Percentiles rank a stretch among this genome's conserved stretches.
Conservation (phyloP, 2,113 vertebrate genomes). For the human (Homo sapiens) region GRCh38 chr13:104511501-104512000, state of each 20-base stretch:
- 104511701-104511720: no score
- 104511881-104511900: not conserved
- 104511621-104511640: no score
- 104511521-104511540: not conserved
- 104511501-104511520: not conserved
- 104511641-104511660: no score
- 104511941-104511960: not conserved
- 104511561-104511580: not conserved
- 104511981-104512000: not conserved
- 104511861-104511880: not conserved
- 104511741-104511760: no score
- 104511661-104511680: no score
- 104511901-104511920: not conserved
- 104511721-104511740: no score
- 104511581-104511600: not conserved
- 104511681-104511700: no score
- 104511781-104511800: not conserved
- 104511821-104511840: not conserved
- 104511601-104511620: no score
- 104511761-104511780: not conserved
- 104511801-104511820: not conserved
- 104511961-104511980: constrained; percentile 2
- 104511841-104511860: not conserved
- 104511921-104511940: not conserved
- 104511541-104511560: not conserved